Conservation (phyloP, 2,113 vertebrate species). For the Caracal caracal region DNA sequence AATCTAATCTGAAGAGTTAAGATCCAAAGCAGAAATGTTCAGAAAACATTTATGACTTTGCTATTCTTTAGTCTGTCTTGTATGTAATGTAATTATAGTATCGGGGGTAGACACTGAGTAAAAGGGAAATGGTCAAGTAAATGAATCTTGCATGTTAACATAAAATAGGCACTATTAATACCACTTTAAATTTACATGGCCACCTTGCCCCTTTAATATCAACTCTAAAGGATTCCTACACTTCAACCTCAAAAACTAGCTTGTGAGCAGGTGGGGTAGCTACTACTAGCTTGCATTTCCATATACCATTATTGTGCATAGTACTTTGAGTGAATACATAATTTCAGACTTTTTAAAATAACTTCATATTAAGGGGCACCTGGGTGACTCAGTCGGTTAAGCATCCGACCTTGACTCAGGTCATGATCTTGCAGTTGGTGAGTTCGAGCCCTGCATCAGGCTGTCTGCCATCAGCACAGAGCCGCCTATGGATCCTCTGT, state of each 20-base stretch:
- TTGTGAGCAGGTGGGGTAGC: not conserved
- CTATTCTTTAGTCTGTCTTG: not conserved
- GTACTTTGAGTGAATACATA: constrained; percentile 13
- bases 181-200: not conserved
- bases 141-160: constrained; percentile 19
- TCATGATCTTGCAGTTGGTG: no score
- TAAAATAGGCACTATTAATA: not conserved
- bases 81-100: not conserved
- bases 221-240: not conserved
- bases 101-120: not conserved
- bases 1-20: constrained; percentile 25
- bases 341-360: constrained; percentile 15
- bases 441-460: no score
- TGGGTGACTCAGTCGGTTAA: no score
- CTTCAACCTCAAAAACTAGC: not conserved
- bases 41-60: constrained; percentile 6
- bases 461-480: no score
- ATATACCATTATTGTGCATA: not conserved
- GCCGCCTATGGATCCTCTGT: no score
- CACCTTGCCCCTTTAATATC: not conserved
- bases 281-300: not conserved
- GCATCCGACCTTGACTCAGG: no score
- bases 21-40: not conserved
- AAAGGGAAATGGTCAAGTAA: constrained; percentile 31
- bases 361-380: not conserved